Evolutionary conservation across 1,140 invertebrate species (phyloP).

Genomic region (Zaprionus gabonicus): DNA sequence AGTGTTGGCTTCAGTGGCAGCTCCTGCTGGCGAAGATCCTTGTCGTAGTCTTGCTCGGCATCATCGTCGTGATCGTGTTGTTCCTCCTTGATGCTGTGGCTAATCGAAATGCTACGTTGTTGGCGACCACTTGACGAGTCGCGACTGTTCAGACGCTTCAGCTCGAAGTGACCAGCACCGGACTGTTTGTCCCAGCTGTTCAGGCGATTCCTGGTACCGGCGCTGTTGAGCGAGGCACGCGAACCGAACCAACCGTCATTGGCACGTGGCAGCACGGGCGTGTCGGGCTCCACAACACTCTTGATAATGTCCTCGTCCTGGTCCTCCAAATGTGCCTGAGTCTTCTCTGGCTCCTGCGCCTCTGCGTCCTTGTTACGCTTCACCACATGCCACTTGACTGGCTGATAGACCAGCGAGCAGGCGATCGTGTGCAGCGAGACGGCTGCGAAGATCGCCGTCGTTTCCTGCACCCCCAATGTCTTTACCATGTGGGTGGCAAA

Average conservation of each 20-base stretch:
- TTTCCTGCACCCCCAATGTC: conserved; percentile 86
- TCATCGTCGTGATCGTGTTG: conserved; percentile 24
- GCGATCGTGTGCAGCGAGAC: conserved; percentile 86
- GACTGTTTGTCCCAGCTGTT: conserved; percentile 65
- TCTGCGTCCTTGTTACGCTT: conserved; percentile 73
- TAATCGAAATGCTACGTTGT: conserved; percentile 69
- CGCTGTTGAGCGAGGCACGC: conserved; percentile 74
- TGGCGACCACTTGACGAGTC: conserved; percentile 34
- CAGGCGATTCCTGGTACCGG: conserved; percentile 63
- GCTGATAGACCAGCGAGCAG: conserved; percentile 87
- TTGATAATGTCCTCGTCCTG: conserved; percentile 66
- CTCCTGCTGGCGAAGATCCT: conserved; percentile 1
- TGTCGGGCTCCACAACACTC: conserved; percentile 86
- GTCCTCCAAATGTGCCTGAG: conserved; percentile 48
- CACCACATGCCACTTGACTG: conserved; percentile 88
- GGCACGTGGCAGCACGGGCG: conserved; percentile 87
- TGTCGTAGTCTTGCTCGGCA: not conserved
- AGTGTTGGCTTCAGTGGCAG: not conserved
- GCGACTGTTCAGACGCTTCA: conserved; percentile 68
- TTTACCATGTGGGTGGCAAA: conserved; percentile 86
- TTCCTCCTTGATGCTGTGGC: conserved; percentile 78
- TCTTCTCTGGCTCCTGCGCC: conserved; percentile 48
- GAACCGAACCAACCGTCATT: conserved; percentile 88
- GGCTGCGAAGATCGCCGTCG: conserved; percentile 86
- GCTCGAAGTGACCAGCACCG: conserved; percentile 56